Percentiles rank a stretch among this genome's conserved stretches.
Conservation (phyloP, 2,888 invertebrate species). For the Spisula subtruncata region DNA sequence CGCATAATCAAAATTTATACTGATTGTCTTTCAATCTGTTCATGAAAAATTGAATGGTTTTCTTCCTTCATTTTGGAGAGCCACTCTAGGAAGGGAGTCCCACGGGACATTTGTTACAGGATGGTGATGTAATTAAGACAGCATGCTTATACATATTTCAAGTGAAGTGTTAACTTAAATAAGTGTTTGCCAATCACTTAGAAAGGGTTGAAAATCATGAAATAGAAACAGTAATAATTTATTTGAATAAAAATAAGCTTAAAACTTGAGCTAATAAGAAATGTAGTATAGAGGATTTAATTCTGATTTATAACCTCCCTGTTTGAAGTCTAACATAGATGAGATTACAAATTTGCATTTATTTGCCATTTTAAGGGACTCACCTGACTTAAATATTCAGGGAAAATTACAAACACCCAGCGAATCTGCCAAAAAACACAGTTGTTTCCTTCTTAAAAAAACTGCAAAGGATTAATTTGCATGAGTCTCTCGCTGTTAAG, state of each 20-base stretch:
- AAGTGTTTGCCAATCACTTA: constrained; percentile 26
- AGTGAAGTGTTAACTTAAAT: constrained; percentile 25
- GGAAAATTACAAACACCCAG: constrained; percentile 10
- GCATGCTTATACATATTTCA: constrained; percentile 28
- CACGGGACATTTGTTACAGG: not conserved
- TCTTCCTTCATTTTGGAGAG: constrained; percentile 16
- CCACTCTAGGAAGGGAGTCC: not conserved
- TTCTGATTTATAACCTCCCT: not conserved
- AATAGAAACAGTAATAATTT: constrained; percentile 4
- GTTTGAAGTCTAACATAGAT: not conserved
- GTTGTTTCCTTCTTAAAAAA: not conserved
- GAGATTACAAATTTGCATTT: constrained; percentile 9
- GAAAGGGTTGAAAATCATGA: not conserved
- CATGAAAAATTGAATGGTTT: constrained; percentile 23
- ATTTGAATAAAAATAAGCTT: not conserved
- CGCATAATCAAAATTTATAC: constrained; percentile 21
- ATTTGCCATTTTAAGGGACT: not conserved
- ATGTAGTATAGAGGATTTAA: not conserved
- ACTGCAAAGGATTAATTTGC: not conserved
- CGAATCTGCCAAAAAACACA: constrained; percentile 19
- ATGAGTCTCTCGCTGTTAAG: constrained; percentile 2
- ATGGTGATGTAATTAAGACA: constrained; percentile 6
- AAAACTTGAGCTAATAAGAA: not conserved
- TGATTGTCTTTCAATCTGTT: constrained; percentile 25
- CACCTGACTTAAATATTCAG: constrained; percentile 20